Evolutionary conservation across 53 echinoderm and acorn worm species (phyloP), one percentile per base, ranked within the genome.

Genomic region (Hippasteria phrygiana): DNA sequence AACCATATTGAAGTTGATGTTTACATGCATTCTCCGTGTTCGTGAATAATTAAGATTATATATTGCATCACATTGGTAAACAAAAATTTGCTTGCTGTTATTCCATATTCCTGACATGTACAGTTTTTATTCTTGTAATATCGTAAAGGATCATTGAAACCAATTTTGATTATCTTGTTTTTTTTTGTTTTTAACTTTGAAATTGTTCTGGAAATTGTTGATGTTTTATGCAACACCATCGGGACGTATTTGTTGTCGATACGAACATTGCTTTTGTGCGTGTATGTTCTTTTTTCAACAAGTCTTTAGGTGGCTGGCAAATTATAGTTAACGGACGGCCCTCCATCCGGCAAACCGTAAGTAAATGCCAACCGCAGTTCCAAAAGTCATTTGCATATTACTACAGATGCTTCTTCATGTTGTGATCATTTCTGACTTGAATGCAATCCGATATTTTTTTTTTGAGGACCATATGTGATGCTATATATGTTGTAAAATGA

Each of bases 381-480:
- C 56, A 75, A 32, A 29, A 76, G 7, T 48, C 28, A 54, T 50
- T 53, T 76, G 76, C 73, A 73, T 40, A 73, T 73, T 73, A 40
- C 73, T 22, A 1, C 38, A 22, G 42, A 73, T 73, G 39, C 39
- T 47, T 53, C 17, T 76, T 18, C 54, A 31, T 76, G 76, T 48
- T 29, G 33, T 11, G 12, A 12, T 50, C 13, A 53, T 76, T 50
- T 31, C 55, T 46, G 76, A n/a, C 22, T 43, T 74, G 5, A 39
- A 79, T 18, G 37, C 51, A 42, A 16, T 38, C 33, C 31, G 62
- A 79, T 18, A 71, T 74, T 74, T 74, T 7, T 48, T 48, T 7
- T 12, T 67, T 76, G 32, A 56, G 47, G 37, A 56, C 79, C 79
- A 62, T 79, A 59, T 56, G 81, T 81, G 81, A 81, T 81, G 65